Percentiles rank a stretch among this genome's conserved stretches.
phyloP scores from a whole-genome alignment of 2,888 invertebrate genomes.

The Netelia fuscicornis region DNA sequence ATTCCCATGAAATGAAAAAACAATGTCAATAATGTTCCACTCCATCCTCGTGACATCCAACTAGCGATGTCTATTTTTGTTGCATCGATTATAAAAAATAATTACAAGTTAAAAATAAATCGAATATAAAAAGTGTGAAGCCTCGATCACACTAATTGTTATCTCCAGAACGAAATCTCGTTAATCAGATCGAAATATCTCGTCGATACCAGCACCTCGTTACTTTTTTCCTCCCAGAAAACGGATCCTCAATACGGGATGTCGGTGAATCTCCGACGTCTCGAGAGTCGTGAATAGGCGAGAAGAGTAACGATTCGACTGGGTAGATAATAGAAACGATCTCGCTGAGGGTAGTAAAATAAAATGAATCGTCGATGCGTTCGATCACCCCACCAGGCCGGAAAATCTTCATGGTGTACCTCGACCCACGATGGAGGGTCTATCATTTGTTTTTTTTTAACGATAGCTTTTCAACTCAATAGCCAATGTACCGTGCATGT shows the following conservation, averaged over 20 bases:
- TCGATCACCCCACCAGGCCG: background rate
- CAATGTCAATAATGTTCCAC: background rate
- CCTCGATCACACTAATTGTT: background rate
- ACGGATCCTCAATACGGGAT: background rate
- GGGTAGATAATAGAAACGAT: background rate
- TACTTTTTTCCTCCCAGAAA: background rate
- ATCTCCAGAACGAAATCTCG: background rate
- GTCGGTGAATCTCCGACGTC: background rate
- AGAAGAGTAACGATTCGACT: background rate
- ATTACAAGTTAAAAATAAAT: too few relatives aligned
- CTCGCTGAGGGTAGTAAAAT: background rate
- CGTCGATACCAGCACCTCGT: background rate
- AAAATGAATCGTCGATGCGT: background rate
- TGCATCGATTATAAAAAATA: too few relatives aligned
- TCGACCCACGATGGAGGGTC: background rate
- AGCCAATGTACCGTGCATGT: background rate
- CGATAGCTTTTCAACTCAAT: background rate
- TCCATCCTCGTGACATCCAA: background rate
- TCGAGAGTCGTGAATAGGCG: background rate
- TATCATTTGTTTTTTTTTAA: background rate
- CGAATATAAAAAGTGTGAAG: background rate
- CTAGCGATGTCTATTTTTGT: too few relatives aligned
- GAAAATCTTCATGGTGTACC: background rate
- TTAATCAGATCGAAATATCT: background rate
- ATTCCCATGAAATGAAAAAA: background rate